phyloP scores from a whole-genome alignment of 2,113 vertebrate genomes.

The Corythaixoides concolor region DNA sequence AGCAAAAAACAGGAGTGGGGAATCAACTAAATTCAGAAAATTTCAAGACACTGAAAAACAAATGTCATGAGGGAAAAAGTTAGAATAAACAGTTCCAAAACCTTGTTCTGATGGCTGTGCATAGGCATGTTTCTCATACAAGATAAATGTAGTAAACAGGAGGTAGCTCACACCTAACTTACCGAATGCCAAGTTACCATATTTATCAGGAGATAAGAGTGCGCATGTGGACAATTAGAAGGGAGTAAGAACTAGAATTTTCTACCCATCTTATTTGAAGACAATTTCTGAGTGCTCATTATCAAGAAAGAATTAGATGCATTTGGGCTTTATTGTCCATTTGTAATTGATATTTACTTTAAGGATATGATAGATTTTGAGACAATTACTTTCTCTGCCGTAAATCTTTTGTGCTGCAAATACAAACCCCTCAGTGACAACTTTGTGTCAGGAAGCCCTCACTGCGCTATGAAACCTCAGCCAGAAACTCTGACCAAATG shows the following conservation, averaged over 20 bases:
- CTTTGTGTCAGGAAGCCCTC: background rate
- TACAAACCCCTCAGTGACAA: background rate
- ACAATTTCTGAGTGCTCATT: background rate
- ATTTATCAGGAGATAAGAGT: background rate
- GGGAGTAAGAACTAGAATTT: background rate
- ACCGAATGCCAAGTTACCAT: background rate
- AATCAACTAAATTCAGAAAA: background rate
- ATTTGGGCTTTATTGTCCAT: background rate
- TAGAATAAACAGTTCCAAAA: background rate
- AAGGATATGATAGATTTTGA: background rate
- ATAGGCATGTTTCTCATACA: background rate
- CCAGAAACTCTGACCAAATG: background rate
- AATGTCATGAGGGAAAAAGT: background rate
- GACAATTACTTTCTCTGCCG: background rate
- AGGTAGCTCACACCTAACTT: background rate
- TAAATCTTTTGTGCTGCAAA: background rate
- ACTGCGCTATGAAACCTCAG: background rate
- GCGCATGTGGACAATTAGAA: background rate
- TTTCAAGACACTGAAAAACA: background rate
- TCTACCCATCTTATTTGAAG: background rate
- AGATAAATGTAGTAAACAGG: background rate
- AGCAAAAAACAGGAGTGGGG: background rate
- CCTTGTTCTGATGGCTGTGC: background rate
- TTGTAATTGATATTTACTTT: background rate
- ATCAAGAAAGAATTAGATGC: background rate